phyloP scores from a whole-genome alignment of 2,797 vertebrate species.

The Zonotrichia albicollis region DNA sequence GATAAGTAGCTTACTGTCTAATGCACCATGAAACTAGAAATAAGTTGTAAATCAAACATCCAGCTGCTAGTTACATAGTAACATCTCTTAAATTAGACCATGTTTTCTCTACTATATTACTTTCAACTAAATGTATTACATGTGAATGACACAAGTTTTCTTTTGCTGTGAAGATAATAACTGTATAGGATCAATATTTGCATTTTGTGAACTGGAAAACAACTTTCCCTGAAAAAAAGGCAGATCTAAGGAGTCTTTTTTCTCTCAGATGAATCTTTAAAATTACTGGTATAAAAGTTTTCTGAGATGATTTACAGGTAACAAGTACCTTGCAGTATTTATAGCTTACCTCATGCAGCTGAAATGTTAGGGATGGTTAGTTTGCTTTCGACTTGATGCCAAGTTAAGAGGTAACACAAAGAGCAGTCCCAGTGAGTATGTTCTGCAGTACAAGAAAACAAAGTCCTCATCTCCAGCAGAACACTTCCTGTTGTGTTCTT shows the following conservation, averaged over 20 bases:
- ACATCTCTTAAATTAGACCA: background rate
- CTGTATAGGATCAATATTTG: background rate
- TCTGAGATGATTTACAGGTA: background rate
- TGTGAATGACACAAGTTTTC: background rate
- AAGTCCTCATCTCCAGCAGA: background rate
- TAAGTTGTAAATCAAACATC: background rate
- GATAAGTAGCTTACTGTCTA: background rate
- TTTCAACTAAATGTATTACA: background rate
- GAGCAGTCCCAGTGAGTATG: rapidly evolving
- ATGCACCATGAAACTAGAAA: background rate
- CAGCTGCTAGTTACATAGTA: background rate
- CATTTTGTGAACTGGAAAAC: background rate
- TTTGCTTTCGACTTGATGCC: background rate
- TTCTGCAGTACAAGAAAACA: background rate
- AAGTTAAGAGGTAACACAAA: background rate
- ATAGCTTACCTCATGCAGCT: background rate
- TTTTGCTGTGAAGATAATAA: background rate
- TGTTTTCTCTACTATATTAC: background rate
- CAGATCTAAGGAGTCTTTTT: background rate
- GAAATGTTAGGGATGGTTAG: background rate
- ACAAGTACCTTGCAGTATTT: background rate
- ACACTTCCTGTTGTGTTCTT: background rate
- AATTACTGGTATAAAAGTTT: background rate
- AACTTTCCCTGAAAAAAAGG: no score
- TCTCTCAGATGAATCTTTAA: background rate